These are phyloP conservation scores for Celastrina argiolus DNA, from an alignment of 2,888 invertebrate species.

Conservation along the genomic window DNA sequence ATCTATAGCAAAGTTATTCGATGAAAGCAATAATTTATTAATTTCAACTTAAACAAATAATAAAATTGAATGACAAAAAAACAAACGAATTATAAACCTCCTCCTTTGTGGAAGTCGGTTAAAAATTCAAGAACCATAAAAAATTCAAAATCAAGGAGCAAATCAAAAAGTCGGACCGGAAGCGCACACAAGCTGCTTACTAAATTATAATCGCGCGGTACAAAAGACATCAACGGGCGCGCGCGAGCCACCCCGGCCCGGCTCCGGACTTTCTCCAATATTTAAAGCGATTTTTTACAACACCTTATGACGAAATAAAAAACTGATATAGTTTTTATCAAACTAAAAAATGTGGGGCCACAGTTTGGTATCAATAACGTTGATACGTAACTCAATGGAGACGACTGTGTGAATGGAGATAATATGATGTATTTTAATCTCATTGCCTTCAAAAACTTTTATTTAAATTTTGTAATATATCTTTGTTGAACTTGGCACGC, in stretches of 20 bases:
- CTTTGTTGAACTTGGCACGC: no score
- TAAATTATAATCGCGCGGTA: constrained; percentile 35
- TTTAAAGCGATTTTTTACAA: constrained; percentile 59
- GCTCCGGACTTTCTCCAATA: constrained; percentile 47
- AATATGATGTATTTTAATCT: no score
- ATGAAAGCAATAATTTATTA: no score
- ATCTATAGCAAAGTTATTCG: no score
- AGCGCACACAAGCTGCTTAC: constrained; percentile 22
- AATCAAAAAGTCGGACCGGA: constrained; percentile 23
- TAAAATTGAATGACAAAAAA: background rate
- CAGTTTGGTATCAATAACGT: constrained; percentile 33
- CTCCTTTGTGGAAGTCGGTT: no score
- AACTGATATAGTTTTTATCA: constrained; percentile 30
- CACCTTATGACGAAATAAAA: constrained; percentile 60
- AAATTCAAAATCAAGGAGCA: constrained; percentile 14
- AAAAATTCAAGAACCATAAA: background rate
- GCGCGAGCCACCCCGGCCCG: constrained; percentile 25
- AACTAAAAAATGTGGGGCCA: constrained; percentile 46
- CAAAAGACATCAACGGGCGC: constrained; percentile 61
- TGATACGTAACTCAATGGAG: background rate
- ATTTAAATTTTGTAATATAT: no score
- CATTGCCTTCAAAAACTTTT: no score
- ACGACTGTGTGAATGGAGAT: no score
- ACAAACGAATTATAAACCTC: no score
- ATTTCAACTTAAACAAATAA: background rate